phyloP scores from a whole-genome alignment of 2,113 vertebrate species.

The Nannobrachium achirus region DNA sequence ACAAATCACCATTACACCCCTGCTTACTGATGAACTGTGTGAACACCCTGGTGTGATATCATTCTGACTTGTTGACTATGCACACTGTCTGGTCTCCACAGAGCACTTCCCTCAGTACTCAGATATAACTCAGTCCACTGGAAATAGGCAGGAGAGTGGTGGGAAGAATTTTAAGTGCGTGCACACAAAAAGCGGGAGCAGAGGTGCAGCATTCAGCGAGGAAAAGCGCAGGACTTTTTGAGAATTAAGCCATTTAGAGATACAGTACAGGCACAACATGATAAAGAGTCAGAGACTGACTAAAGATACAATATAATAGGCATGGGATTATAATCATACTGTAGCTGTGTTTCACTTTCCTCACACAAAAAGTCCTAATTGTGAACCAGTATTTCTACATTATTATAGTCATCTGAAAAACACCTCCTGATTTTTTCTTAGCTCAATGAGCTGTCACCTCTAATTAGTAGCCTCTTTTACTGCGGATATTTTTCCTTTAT shows the following conservation, averaged over 20 bases:
- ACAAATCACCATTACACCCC: no score
- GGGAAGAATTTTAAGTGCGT: conserved; percentile 43
- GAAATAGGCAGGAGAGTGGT: conserved; percentile 38
- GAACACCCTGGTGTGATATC: conserved; percentile 52
- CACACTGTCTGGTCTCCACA: conserved; percentile 2
- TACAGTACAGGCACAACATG: conserved; percentile 20
- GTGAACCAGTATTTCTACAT: conserved; percentile 37
- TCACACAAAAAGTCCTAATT: conserved; percentile 17
- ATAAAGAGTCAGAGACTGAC: no score
- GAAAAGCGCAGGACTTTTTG: conserved; percentile 16
- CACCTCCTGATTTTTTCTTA: conserved; percentile 5
- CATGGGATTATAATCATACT: conserved; percentile 45
- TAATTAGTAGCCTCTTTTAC: no score
- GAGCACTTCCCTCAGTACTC: conserved; percentile 59
- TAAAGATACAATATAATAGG: conserved; percentile 48
- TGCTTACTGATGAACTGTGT: conserved; percentile 66
- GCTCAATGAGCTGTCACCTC: no score
- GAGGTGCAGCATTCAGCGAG: conserved; percentile 23
- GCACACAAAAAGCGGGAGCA: conserved; percentile 42
- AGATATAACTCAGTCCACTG: conserved; percentile 58
- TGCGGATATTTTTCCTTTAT: no score
- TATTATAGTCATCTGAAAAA: conserved; percentile 26
- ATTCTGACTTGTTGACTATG: conserved; percentile 19
- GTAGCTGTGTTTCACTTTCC: conserved; percentile 28
- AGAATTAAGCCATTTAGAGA: conserved; percentile 28